These are phyloP conservation scores for Hybos culiciformis DNA, from an alignment of 2,888 invertebrate species.

Conservation along the genomic window DNA sequence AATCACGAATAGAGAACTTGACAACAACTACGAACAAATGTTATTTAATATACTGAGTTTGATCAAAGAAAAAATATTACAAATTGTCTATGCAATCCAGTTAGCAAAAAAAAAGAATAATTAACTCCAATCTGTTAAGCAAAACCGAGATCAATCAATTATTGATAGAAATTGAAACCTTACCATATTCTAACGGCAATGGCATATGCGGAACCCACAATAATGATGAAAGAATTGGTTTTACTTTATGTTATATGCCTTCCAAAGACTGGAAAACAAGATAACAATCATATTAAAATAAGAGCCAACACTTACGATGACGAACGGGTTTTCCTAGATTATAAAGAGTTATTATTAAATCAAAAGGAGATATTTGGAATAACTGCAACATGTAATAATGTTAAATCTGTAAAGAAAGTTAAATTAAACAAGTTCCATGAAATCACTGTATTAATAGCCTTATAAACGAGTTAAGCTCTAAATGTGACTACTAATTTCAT, in stretches of 20 bases:
- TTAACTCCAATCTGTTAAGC: not conserved
- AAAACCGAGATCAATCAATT: not conserved
- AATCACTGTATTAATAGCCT: too few species aligned
- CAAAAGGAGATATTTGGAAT: not conserved
- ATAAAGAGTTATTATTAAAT: constrained; percentile 1
- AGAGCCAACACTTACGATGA: not conserved
- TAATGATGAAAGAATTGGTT: not conserved
- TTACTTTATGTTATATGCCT: constrained; percentile 3
- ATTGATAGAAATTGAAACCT: constrained; percentile 1
- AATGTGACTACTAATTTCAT: too few species aligned
- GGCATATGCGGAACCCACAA: constrained; percentile 2
- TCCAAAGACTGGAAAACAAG: not conserved
- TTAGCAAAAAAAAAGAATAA: not conserved
- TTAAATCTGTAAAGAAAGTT: constrained; percentile 3
- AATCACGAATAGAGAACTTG: not conserved
- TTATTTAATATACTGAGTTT: not conserved
- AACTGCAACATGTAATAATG: not conserved
- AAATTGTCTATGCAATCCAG: not conserved
- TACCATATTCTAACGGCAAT: constrained; percentile 5
- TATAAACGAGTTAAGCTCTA: too few species aligned
- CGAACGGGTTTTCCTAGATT: not conserved
- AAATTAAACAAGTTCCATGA: not conserved
- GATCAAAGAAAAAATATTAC: not conserved
- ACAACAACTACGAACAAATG: not conserved
- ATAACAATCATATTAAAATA: not conserved